Evolutionary conservation across 1,140 invertebrate genomes (phyloP).

Genomic region (Panagrolaimus sp.): DNA sequence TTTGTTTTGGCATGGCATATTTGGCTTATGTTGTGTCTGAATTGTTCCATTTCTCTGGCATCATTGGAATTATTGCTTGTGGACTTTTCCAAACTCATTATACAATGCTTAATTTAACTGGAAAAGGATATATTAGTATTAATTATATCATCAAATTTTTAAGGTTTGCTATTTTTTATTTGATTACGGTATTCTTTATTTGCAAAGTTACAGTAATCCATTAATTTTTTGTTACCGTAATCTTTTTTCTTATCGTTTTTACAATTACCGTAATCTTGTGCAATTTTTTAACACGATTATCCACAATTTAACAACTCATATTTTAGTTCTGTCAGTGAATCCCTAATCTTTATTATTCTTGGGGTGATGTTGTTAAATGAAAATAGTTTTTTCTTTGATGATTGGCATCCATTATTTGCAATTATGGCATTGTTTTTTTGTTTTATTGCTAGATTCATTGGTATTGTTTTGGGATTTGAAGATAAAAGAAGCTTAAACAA

Average conservation of each 20-base stretch:
- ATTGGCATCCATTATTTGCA: constrained; percentile 43
- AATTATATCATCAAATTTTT: constrained; percentile 99
- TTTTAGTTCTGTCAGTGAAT: constrained; percentile 80
- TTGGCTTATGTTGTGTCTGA: constrained; percentile 91
- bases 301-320: no score
- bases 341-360: constrained; percentile 98
- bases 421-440: constrained; percentile 39
- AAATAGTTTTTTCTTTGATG: constrained; percentile 64
- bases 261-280: no score
- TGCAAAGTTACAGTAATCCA: no score
- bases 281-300: no score
- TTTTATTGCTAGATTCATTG: constrained; percentile 75
- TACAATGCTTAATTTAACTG: constrained; percentile 91
- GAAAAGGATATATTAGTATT: constrained; percentile 93
- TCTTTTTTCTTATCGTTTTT: no score
- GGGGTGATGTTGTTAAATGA: constrained; percentile 93
- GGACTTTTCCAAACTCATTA: constrained; percentile 99
- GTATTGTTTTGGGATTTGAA: constrained; percentile 56
- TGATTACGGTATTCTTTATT: constrained; percentile 1
- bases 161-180: constrained; percentile 66
- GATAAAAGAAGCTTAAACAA: neutral
- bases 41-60: constrained; percentile 95
- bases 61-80: constrained; percentile 87
- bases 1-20: constrained; percentile 98
- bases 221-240: no score